Percentiles rank a stretch among this genome's conserved stretches.
Evolutionary conservation across 2,888 invertebrate genomes (phyloP).

Genomic region (Andrena fulva): DNA sequence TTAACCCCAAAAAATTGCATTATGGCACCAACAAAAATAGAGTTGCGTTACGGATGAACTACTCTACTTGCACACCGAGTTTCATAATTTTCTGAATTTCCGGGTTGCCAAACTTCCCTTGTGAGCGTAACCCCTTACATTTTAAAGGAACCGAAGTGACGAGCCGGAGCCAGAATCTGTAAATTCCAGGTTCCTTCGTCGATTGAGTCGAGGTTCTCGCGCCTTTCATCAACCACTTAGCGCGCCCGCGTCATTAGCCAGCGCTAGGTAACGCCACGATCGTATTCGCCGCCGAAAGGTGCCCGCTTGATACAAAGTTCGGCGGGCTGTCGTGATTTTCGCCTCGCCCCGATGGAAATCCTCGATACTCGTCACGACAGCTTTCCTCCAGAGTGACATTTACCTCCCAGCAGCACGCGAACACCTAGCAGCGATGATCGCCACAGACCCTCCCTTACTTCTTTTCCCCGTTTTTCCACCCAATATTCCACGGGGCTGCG

Average conservation of each 20-base stretch:
- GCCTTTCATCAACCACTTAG: constrained; percentile 20
- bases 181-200: neutral
- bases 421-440: constrained; percentile 37
- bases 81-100: too few relatives aligned
- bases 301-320: constrained; percentile 10
- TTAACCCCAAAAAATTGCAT: too few relatives aligned
- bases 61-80: too few relatives aligned
- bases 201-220: neutral
- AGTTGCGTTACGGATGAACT: too few relatives aligned
- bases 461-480: neutral
- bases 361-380: constrained; percentile 55
- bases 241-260: constrained; percentile 5
- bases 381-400: constrained; percentile 22
- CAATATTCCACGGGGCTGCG: constrained; percentile 28
- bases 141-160: too few relatives aligned
- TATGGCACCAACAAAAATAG: too few relatives aligned
- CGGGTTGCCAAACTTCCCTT: too few relatives aligned
- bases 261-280: neutral
- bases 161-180: too few relatives aligned
- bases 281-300: constrained; percentile 1
- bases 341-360: constrained; percentile 42
- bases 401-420: constrained; percentile 45
- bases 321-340: constrained; percentile 31
- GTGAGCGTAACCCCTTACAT: too few relatives aligned
- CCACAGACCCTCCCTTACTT: constrained; percentile 3